Conservation (phyloP, 2,888 invertebrate species). For the Hydrotaea cyrtoneurina region DNA sequence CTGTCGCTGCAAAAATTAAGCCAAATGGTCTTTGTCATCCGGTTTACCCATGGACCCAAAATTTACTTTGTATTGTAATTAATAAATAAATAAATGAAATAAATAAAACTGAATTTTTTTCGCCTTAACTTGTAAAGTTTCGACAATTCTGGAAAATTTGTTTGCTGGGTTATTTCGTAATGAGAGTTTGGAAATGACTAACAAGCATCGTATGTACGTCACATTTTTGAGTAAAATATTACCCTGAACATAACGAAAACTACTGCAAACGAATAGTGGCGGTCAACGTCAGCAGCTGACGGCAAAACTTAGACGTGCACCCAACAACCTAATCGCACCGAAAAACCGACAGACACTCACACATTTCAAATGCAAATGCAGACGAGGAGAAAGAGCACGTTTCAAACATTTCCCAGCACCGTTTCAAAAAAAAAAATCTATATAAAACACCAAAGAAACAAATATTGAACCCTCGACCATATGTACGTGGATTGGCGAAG, state of each 20-base stretch:
- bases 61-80: too few relatives aligned
- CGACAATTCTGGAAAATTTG: too few relatives aligned
- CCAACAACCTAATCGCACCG: neutral
- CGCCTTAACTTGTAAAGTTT: too few relatives aligned
- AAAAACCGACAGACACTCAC: neutral
- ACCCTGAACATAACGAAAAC: neutral
- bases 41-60: too few relatives aligned
- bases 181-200: neutral
- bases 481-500: neutral
- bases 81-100: too few relatives aligned
- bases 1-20: too few relatives aligned
- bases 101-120: too few relatives aligned
- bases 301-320: neutral
- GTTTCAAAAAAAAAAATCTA: neutral
- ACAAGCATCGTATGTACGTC: neutral
- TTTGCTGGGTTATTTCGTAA: neutral
- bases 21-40: too few relatives aligned
- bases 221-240: conserved; percentile 11
- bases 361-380: conserved; percentile 22
- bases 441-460: neutral
- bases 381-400: neutral
- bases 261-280: neutral
- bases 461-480: neutral
- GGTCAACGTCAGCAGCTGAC: conserved; percentile 12
- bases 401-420: neutral